Conservation (phyloP, 2,797 vertebrate genomes). For the Sebastes iracundus region DNA sequence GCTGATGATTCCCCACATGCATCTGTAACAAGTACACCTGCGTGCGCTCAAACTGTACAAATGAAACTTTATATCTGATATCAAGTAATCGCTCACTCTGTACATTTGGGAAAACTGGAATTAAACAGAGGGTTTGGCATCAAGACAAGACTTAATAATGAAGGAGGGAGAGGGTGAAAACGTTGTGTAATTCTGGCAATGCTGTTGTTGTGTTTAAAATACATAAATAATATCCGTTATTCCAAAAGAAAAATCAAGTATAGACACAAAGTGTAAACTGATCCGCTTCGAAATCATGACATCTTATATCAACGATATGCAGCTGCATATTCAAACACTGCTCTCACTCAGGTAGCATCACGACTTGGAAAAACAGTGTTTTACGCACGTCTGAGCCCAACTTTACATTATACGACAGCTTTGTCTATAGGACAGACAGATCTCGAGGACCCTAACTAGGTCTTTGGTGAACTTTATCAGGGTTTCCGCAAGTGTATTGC, state of each 20-base stretch:
- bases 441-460: not conserved
- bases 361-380: not conserved
- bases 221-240: conserved; percentile 9
- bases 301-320: not conserved
- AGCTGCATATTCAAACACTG: not conserved
- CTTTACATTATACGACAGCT: not conserved
- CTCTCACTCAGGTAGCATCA: not conserved
- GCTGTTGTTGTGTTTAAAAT: conserved; percentile 1
- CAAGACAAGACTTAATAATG: not conserved
- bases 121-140: not conserved
- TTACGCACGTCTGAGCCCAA: not conserved
- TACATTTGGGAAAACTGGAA: not conserved
- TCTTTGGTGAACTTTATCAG: not conserved
- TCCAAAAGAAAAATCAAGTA: conserved; percentile 27
- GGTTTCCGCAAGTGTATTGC: no score
- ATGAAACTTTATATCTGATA: conserved; percentile 28
- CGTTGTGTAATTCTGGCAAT: conserved; percentile 20
- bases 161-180: not conserved
- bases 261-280: conserved; percentile 5
- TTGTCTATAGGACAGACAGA: not conserved
- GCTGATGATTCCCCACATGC: conserved; percentile 9
- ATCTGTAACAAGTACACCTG: conserved; percentile 32
- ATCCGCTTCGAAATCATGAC: not conserved
- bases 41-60: not conserved
- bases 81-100: conserved; percentile 2